phyloP scores from a whole-genome alignment of 2,113 vertebrate species.

The Urocynchramus pylzowi region DNA sequence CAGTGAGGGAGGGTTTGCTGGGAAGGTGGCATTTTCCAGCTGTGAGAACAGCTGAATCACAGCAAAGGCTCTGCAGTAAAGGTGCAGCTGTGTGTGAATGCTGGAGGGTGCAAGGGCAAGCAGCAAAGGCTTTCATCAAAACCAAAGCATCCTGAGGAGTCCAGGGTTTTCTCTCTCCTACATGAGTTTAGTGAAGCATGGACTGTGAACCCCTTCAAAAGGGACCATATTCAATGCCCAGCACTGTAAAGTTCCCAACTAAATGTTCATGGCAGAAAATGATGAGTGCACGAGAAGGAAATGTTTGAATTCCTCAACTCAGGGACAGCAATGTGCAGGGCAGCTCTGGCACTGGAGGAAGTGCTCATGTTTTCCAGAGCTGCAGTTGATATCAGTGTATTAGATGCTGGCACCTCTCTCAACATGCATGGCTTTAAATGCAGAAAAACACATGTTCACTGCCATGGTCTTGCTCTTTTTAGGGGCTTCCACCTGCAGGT shows the following conservation, averaged over 20 bases:
- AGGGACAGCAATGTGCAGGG: neutral
- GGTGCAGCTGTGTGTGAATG: neutral
- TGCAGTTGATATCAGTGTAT: neutral
- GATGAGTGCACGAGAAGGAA: neutral
- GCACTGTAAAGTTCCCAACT: neutral
- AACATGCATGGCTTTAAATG: neutral
- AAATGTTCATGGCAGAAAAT: neutral
- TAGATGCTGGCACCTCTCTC: neutral
- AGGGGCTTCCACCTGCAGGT: neutral
- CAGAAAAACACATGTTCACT: neutral
- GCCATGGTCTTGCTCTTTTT: neutral
- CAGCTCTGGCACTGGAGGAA: neutral
- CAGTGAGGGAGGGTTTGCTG: neutral
- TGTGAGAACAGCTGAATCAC: neutral
- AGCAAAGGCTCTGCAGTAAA: neutral
- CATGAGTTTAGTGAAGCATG: neutral
- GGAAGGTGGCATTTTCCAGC: neutral
- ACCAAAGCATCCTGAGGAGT: neutral
- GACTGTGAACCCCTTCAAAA: neutral
- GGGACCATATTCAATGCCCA: too few species aligned
- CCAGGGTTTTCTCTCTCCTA: neutral
- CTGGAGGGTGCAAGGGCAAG: neutral
- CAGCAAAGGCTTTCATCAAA: neutral
- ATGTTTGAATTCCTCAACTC: rapidly evolving
- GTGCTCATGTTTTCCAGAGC: neutral